Percentiles rank a stretch among this genome's conserved stretches.
phyloP scores from a whole-genome alignment of 2,888 invertebrate genomes.

The Nemotelus pantherinus region DNA sequence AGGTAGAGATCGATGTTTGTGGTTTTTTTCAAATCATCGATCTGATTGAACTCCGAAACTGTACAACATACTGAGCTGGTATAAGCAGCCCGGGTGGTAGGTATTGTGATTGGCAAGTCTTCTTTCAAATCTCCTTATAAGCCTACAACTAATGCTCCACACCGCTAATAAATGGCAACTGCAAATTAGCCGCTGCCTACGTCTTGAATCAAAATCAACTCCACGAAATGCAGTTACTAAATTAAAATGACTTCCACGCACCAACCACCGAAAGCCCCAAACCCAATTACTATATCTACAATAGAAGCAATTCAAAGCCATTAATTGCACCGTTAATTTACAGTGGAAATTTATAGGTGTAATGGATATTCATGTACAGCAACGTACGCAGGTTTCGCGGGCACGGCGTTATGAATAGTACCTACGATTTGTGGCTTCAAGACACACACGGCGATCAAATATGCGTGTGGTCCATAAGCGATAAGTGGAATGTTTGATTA shows the following conservation, averaged over 20 bases:
- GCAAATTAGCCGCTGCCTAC: too few relatives aligned
- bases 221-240: not conserved
- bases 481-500: conserved; percentile 45
- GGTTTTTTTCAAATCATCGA: too few relatives aligned
- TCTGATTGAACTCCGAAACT: too few relatives aligned
- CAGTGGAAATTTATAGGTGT: conserved; percentile 19
- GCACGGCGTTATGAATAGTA: not conserved
- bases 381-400: not conserved
- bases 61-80: too few relatives aligned
- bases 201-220: too few relatives aligned
- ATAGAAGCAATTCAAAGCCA: conserved; percentile 34
- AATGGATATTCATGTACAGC: not conserved
- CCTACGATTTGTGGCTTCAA: not conserved
- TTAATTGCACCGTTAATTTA: conserved; percentile 41
- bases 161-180: too few relatives aligned
- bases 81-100: too few relatives aligned
- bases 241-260: not conserved
- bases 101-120: too few relatives aligned
- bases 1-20: not conserved
- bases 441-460: conserved; percentile 41
- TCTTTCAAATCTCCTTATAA: too few relatives aligned
- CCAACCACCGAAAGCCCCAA: not conserved
- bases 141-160: too few relatives aligned
- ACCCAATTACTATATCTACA: conserved; percentile 29
- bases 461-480: conserved; percentile 44